Conservation (phyloP, 2,113 vertebrate species). For the Chitala chitala region DNA sequence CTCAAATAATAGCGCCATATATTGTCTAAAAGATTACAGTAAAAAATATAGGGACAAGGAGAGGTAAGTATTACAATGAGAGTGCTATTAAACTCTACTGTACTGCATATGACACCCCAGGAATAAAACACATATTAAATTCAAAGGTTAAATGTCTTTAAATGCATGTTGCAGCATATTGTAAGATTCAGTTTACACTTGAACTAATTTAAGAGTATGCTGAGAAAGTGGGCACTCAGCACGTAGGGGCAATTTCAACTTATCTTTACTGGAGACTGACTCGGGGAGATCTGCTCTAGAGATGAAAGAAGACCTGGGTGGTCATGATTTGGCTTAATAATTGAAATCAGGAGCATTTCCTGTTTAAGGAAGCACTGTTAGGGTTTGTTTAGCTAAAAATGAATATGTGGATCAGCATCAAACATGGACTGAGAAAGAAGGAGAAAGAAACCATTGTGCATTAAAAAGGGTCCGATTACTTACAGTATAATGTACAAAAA, state of each 20-base stretch:
- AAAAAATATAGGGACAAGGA: too few species aligned
- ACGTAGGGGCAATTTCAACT: slow-evolving; percentile 15
- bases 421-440: background rate
- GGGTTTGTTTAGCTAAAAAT: background rate
- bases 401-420: background rate
- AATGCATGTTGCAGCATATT: background rate
- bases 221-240: background rate
- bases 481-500: background rate
- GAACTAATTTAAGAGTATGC: background rate
- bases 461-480: background rate
- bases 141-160: too few species aligned
- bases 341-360: slow-evolving; percentile 16
- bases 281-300: background rate
- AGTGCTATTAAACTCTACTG: too few species aligned
- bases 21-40: too few species aligned
- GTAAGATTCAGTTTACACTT: background rate
- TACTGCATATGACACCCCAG: too few species aligned
- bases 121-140: too few species aligned
- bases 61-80: too few species aligned
- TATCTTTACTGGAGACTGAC: background rate
- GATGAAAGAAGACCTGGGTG: slow-evolving; percentile 16
- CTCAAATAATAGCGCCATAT: too few species aligned
- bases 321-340: slow-evolving; percentile 14
- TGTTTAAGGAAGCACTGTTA: slow-evolving; percentile 24
- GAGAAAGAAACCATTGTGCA: background rate